Evolutionary conservation across 2,888 invertebrate genomes (phyloP), one percentile per base, ranked within the genome.

Genomic region (Eristalis pertinax): DNA sequence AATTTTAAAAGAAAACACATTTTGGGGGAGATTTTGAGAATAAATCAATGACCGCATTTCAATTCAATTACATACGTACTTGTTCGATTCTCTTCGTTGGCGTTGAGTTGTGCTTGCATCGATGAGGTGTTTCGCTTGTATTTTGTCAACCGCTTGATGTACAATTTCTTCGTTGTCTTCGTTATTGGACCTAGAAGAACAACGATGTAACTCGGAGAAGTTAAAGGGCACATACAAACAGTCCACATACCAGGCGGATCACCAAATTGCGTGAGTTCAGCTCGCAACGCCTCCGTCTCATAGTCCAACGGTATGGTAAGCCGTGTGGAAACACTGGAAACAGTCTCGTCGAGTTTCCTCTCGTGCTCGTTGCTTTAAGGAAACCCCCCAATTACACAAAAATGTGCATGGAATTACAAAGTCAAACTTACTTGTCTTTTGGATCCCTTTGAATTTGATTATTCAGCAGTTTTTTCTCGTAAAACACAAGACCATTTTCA

Each of bases 141-240:
- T 72, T 95, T 95, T 58, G 95, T 94, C 38, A 98, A 93, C 89
- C 96, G 96, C 91, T 95, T 96, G 68, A 97, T 93, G 91, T 98
- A 98, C 10, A 97, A 92, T 1, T 95, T 94, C 89, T 96, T 96
- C 0, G 98, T 98, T 2, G 95, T 95, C 15, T 94, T 93, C 1
- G 96, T 96, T 89, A 98, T 96, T 2, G 98, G 98, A 0, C 98
- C 98, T 70, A 22, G 15, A 50, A 82, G 24, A 19, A 50, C 43
- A 2, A 10, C 1, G 8, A n/a, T 10, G 15, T 0, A 8, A 26
- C 11, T 11, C 2, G 24, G 26, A 1, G n/a, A 5, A 7, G 65
- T 8, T 4, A 2, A 41, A 19, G 35, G 2, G 11, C 1, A n/a
- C n/a, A 35, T 4, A 2, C 13, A 1, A 13, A 10, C 8, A 10